phyloP scores from a whole-genome alignment of 2,113 vertebrate genomes.

The Puffinus mauretanicus region DNA sequence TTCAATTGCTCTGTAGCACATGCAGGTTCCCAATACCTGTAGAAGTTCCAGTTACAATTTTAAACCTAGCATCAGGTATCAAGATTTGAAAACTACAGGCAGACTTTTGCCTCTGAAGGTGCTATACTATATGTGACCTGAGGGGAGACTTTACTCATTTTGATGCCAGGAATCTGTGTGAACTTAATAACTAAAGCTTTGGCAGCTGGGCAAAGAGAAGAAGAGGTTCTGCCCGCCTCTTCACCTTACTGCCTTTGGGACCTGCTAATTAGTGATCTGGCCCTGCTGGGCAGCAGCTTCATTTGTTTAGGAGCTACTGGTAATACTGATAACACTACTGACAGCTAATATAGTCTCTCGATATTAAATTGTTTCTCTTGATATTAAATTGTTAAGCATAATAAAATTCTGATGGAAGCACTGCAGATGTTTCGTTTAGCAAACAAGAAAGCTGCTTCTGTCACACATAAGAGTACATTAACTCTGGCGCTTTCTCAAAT shows the following conservation, averaged over 20 bases:
- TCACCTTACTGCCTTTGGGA: not conserved
- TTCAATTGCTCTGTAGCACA: not conserved
- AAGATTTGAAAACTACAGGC: not conserved
- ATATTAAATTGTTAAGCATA: not conserved
- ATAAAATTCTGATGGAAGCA: not conserved
- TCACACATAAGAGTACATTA: not conserved
- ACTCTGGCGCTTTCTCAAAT: rapidly evolving
- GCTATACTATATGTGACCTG: not conserved
- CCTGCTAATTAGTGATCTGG: not conserved
- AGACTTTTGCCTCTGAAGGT: not conserved
- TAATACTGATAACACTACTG: not conserved
- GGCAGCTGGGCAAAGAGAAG: not conserved
- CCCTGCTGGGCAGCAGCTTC: not conserved
- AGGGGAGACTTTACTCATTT: not conserved
- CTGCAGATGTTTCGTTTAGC: not conserved
- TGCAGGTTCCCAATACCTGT: not conserved
- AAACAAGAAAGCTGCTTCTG: not conserved
- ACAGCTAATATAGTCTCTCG: not conserved
- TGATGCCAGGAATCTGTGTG: not conserved
- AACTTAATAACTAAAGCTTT: not conserved
- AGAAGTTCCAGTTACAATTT: not conserved
- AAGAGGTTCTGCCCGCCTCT: not conserved
- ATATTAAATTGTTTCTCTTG: not conserved
- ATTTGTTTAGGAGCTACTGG: not conserved
- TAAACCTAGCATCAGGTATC: not conserved